A percentile compares a stretch with the other conserved stretches of the same genome.
Evolutionary conservation across 2,797 vertebrate species (phyloP).

Genomic region (Linurgus olivaceus): DNA sequence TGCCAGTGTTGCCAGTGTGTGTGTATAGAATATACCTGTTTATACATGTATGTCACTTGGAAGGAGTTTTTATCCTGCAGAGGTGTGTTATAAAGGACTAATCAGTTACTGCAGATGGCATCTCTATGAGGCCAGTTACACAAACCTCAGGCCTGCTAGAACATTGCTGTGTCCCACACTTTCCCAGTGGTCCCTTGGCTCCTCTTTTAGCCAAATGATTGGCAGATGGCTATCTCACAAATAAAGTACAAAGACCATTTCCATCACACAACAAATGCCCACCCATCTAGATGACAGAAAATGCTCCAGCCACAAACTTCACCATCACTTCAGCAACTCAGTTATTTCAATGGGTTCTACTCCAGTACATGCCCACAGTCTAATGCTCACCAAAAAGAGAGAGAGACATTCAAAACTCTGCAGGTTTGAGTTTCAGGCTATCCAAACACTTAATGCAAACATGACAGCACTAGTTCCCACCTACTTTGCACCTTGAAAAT

Average conservation of each 20-base stretch:
- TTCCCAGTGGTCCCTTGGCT: background rate
- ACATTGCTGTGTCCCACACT: background rate
- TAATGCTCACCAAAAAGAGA: background rate
- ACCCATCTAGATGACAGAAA: background rate
- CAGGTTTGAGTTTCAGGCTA: background rate
- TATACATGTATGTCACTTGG: background rate
- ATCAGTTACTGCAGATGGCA: background rate
- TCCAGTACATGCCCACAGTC: background rate
- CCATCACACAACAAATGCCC: background rate
- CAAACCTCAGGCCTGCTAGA: background rate
- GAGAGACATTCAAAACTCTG: background rate
- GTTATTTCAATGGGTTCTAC: background rate
- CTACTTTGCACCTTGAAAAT: background rate
- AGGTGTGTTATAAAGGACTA: background rate
- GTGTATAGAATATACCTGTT: background rate
- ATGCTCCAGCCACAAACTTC: background rate
- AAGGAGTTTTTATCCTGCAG: background rate
- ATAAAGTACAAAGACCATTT: background rate
- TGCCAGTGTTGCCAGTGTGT: rapidly evolving
- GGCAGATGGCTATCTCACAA: background rate
- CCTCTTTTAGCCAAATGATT: background rate
- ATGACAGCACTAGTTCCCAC: background rate
- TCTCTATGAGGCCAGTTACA: rapidly evolving
- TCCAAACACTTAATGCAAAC: background rate
- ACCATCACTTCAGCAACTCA: background rate